These are phyloP conservation scores for Pseudachorutes palmiensis DNA, from an alignment of 1,140 invertebrate species.

Conservation along the genomic window DNA sequence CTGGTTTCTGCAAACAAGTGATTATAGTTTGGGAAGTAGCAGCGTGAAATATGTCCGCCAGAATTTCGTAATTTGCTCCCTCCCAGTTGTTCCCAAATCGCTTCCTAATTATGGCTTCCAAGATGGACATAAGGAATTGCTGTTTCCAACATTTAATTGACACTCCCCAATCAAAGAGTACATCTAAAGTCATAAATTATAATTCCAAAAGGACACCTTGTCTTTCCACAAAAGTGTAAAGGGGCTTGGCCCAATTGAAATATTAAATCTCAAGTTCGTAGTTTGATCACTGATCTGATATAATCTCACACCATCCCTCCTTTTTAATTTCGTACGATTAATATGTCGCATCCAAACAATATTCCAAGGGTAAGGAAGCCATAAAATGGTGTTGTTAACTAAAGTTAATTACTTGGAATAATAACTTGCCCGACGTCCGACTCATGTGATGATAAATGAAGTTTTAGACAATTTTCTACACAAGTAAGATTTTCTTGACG, in stretches of 20 bases:
- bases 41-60: no score
- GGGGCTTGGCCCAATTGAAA: not conserved
- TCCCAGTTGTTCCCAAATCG: no score
- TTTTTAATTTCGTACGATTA: no score
- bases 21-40: no score
- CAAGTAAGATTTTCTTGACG: no score
- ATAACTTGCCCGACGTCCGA: not conserved
- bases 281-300: not conserved
- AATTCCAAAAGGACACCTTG: not conserved
- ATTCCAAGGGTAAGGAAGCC: not conserved
- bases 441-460: not conserved
- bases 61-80: no score
- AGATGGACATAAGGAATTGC: no score
- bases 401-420: not conserved
- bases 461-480: not conserved
- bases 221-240: constrained; percentile 2
- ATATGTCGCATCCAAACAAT: no score
- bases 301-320: not conserved
- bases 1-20: no score
- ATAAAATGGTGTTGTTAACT: not conserved
- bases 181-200: not conserved
- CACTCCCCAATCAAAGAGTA: not conserved
- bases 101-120: no score
- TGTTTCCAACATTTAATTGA: not conserved
- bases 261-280: not conserved